phyloP scores from a whole-genome alignment of 2,113 vertebrate species.

The Oreochromis tanganicae region DNA sequence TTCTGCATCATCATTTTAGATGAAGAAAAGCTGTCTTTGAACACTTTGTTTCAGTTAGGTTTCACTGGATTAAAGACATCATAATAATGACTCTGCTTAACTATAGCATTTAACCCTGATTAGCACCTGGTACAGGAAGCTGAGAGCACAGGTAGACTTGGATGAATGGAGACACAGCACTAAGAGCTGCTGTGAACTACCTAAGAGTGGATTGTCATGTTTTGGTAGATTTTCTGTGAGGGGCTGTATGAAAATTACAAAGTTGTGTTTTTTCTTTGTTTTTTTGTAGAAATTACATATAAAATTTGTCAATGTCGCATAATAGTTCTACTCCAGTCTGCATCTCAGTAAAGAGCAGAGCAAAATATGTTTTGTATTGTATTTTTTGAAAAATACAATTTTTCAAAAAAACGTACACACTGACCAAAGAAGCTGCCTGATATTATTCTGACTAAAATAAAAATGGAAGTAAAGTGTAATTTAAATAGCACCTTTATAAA shows the following conservation, averaged over 20 bases:
- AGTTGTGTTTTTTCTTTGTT: background rate
- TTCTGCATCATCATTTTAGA: background rate
- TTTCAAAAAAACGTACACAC: background rate
- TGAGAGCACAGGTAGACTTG: background rate
- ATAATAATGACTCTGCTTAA: background rate
- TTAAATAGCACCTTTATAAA: background rate
- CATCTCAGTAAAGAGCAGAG: background rate
- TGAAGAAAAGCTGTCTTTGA: background rate
- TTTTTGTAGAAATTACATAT: accelerated
- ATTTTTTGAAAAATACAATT: too few relatives aligned
- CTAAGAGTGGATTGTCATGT: background rate
- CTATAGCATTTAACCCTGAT: background rate
- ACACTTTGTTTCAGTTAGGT: background rate
- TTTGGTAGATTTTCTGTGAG: background rate
- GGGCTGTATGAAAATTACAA: background rate
- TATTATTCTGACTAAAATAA: background rate
- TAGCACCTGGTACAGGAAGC: background rate
- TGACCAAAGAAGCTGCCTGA: background rate
- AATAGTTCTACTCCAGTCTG: background rate
- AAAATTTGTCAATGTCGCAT: accelerated
- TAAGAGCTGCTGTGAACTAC: background rate
- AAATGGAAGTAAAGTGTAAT: background rate
- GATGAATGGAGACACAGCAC: background rate
- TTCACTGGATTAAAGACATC: background rate
- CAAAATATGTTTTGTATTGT: background rate